Evolutionary conservation across 2,797 vertebrate genomes (phyloP).

Genomic region (Heliangelus exortis): DNA sequence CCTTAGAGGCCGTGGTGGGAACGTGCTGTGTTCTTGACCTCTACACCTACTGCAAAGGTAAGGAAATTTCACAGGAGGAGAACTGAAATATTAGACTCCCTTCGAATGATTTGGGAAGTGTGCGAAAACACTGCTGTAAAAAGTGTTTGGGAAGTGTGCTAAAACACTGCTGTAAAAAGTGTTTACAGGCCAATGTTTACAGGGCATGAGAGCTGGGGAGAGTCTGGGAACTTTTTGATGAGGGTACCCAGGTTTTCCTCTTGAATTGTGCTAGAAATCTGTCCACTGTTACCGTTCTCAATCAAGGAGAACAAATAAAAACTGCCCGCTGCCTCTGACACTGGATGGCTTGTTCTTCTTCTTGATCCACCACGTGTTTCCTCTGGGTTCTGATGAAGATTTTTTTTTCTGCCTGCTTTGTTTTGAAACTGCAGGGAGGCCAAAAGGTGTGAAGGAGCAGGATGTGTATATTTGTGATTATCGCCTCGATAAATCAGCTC

Average conservation of each 20-base stretch:
- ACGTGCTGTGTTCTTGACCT: constrained; percentile 95
- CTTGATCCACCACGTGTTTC: neutral
- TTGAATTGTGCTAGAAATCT: neutral
- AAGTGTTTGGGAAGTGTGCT: neutral
- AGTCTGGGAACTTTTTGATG: neutral
- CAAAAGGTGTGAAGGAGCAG: constrained; percentile 94
- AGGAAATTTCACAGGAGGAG: neutral
- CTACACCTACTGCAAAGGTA: constrained; percentile 97
- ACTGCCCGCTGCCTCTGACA: accelerated
- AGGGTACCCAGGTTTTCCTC: neutral
- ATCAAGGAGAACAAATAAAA: too few species aligned
- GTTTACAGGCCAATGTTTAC: neutral
- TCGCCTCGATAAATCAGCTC: constrained; percentile 96
- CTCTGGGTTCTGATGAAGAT: neutral
- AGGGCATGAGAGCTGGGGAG: neutral
- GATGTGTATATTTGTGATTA: constrained; percentile 99
- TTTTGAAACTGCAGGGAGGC: constrained; percentile 83
- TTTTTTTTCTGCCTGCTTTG: neutral
- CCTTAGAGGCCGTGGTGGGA: constrained; percentile 95
- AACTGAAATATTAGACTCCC: neutral
- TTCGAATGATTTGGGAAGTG: accelerated
- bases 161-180: neutral
- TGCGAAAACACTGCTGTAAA: neutral
- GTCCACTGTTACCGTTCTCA: neutral
- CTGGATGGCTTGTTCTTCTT: neutral